Evolutionary conservation across 2,113 vertebrate genomes (phyloP).

Genomic region (Apistogramma diplotaenia): DNA sequence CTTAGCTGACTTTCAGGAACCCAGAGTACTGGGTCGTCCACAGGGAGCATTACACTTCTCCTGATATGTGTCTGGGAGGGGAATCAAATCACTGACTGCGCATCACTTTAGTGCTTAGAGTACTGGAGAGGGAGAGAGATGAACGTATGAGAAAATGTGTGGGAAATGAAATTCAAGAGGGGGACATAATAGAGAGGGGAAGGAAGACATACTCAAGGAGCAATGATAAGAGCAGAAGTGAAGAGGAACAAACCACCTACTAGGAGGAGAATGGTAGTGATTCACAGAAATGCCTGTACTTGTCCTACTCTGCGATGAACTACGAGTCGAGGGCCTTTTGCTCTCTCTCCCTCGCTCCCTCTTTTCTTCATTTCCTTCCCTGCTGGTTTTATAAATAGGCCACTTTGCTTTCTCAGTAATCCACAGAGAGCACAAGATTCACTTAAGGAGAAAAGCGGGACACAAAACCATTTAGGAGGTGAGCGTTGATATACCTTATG

Average conservation of each 20-base stretch:
- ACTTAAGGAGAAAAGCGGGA: conserved; percentile 46
- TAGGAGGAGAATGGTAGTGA: neutral
- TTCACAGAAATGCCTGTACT: conserved; percentile 21
- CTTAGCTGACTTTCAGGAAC: conserved; percentile 35
- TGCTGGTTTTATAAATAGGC: conserved; percentile 64
- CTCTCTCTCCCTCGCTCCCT: neutral
- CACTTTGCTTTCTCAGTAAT: conserved; percentile 59
- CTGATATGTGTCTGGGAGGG: conserved; percentile 41
- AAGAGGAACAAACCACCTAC: neutral
- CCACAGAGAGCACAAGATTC: conserved; percentile 51
- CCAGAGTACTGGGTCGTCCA: conserved; percentile 3
- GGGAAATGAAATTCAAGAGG: conserved; percentile 32
- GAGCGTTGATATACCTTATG: neutral
- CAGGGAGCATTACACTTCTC: conserved; percentile 27
- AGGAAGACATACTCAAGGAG: neutral
- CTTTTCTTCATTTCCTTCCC: neutral
- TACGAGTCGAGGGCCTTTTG: conserved; percentile 21
- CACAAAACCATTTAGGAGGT: conserved; percentile 33
- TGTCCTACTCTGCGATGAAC: conserved; percentile 1
- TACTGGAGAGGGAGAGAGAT: conserved; percentile 9
- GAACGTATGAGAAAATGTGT: conserved; percentile 8
- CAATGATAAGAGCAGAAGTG: neutral
- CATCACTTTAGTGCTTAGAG: conserved; percentile 32
- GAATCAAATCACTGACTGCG: conserved; percentile 27
- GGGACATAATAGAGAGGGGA: neutral